Evolutionary conservation across 2,113 vertebrate genomes (phyloP).

Genomic region (Ceyx melanurus): DNA sequence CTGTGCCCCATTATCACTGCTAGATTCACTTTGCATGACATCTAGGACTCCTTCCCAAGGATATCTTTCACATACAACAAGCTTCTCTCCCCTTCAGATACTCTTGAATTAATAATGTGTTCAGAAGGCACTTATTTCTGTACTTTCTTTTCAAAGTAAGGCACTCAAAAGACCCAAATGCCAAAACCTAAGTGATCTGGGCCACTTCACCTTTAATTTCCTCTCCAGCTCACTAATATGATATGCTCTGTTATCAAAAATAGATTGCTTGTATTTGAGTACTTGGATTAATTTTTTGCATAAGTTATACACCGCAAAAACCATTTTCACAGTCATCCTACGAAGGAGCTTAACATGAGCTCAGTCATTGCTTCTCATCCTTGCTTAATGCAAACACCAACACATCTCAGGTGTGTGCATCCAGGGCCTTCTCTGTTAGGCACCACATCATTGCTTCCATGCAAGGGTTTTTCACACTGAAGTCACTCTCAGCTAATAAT

Average conservation of each 20-base stretch:
- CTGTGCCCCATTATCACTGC: background rate
- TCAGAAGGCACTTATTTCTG: background rate
- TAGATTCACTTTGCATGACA: background rate
- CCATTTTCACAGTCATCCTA: background rate
- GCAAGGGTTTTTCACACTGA: background rate
- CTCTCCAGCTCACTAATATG: background rate
- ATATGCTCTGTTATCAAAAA: background rate
- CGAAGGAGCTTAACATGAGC: background rate
- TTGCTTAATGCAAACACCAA: background rate
- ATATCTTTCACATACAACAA: background rate
- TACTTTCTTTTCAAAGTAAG: background rate
- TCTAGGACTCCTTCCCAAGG: background rate
- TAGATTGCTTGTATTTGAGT: background rate
- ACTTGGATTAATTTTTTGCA: background rate
- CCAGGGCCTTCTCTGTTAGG: background rate
- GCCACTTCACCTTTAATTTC: constrained; percentile 3
- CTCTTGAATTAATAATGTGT: background rate
- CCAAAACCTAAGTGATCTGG: background rate
- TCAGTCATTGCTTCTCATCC: background rate
- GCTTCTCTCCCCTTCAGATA: background rate
- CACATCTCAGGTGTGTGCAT: background rate
- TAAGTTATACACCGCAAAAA: background rate
- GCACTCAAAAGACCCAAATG: background rate
- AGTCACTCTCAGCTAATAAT: background rate
- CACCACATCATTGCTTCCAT: background rate